These are phyloP conservation scores for Drosophila nr. perissopoda DNA, from an alignment of 2,888 invertebrate genomes.

Conservation along the genomic window DNA sequence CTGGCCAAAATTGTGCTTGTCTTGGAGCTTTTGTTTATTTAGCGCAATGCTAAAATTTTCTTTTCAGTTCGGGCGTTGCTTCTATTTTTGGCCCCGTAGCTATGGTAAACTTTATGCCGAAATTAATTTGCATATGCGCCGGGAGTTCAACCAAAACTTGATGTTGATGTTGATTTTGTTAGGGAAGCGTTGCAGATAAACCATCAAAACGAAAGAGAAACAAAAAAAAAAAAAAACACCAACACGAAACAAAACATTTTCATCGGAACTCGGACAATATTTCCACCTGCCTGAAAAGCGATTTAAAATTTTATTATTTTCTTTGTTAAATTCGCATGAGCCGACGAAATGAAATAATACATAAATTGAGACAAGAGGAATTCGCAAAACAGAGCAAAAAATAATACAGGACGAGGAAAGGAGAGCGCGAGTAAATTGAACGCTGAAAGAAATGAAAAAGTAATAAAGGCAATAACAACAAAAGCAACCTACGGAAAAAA, in stretches of 20 bases:
- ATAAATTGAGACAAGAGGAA: slow-evolving; percentile 33
- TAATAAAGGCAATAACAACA: slow-evolving; percentile 47
- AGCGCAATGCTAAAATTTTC: slow-evolving; percentile 40
- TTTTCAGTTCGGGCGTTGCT: slow-evolving; percentile 13
- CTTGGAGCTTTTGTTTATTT: slow-evolving; percentile 50
- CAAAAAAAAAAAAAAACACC: not conserved
- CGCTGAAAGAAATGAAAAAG: slow-evolving; percentile 56
- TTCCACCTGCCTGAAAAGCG: slow-evolving; percentile 27
- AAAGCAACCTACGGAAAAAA: slow-evolving; percentile 7
- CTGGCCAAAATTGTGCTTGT: slow-evolving; percentile 21
- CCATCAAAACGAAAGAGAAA: not conserved
- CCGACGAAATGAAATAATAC: slow-evolving; percentile 35
- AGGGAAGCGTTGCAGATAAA: slow-evolving; percentile 6
- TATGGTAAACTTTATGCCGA: slow-evolving; percentile 41
- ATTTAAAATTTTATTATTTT: slow-evolving; percentile 12
- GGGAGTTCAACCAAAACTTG: slow-evolving; percentile 18
- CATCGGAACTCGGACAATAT: slow-evolving; percentile 29
- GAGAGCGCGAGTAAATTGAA: slow-evolving; percentile 32
- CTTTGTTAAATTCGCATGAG: slow-evolving; percentile 13
- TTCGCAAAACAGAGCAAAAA: slow-evolving; percentile 10
- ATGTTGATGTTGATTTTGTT: slow-evolving; percentile 16
- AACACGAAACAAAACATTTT: slow-evolving; percentile 5
- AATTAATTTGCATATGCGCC: slow-evolving; percentile 47
- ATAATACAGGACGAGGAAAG: slow-evolving; percentile 1
- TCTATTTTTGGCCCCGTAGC: slow-evolving; percentile 48